These are phyloP conservation scores for Crypturellus tataupa DNA, from an alignment of 2,797 vertebrate genomes.

Conservation along the genomic window DNA sequence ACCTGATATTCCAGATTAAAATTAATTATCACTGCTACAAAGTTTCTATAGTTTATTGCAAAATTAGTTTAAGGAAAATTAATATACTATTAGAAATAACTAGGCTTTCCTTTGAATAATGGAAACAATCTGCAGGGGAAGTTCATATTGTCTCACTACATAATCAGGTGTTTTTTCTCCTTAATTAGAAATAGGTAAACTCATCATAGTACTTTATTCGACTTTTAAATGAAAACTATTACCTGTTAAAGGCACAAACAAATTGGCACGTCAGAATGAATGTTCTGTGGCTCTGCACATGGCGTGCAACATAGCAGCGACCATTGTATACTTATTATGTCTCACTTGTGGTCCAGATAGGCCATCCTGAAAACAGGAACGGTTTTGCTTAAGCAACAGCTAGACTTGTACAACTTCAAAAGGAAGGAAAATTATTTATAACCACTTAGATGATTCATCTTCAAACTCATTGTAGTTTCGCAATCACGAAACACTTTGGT, in stretches of 20 bases:
- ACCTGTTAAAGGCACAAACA: conserved; percentile 4
- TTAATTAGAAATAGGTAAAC: background rate
- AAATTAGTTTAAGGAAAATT: background rate
- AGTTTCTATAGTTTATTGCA: background rate
- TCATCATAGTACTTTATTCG: background rate
- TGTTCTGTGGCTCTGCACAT: background rate
- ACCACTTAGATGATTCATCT: background rate
- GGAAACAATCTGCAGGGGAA: background rate
- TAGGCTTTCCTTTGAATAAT: background rate
- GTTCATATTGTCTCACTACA: background rate
- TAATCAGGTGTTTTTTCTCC: background rate
- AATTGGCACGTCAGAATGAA: background rate
- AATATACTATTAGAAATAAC: background rate
- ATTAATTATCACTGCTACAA: background rate
- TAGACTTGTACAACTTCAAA: background rate
- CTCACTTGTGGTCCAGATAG: background rate
- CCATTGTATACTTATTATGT: background rate
- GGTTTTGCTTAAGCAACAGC: background rate
- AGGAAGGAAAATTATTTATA: background rate
- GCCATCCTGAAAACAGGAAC: background rate
- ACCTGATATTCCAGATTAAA: background rate
- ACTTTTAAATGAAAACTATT: background rate
- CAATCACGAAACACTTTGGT: background rate
- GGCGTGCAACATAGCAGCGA: background rate
- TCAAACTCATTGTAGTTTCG: background rate